A percentile compares a stretch with the other conserved stretches of the same genome.
phyloP scores from a whole-genome alignment of 2,888 invertebrate genomes.

The Homarus gammarus region DNA sequence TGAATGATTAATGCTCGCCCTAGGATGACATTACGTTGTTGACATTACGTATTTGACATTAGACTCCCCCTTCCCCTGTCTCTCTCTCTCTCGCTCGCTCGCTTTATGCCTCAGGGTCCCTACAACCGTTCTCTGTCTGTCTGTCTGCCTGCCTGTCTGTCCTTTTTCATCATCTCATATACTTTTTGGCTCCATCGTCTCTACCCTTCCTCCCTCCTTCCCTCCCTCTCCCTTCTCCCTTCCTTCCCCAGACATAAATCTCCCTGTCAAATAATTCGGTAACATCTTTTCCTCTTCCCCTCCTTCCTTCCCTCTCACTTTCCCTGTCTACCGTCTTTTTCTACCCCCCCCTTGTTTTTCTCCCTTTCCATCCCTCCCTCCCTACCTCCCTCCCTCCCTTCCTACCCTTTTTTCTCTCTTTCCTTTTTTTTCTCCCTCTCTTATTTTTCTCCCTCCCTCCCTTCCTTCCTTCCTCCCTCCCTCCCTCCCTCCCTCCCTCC shows the following conservation, averaged over 20 bases:
- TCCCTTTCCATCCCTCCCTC: not conserved
- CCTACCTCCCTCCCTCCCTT: not conserved
- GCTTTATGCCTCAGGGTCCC: too few relatives aligned
- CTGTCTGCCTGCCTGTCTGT: too few relatives aligned
- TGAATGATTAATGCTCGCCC: not conserved
- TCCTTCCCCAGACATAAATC: not conserved
- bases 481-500: too few relatives aligned
- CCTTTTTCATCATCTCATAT: too few relatives aligned
- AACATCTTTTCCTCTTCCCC: not conserved
- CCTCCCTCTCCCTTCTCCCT: not conserved
- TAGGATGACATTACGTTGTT: not conserved
- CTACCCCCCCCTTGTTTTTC: not conserved
- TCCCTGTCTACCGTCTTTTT: not conserved
- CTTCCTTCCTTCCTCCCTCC: not conserved
- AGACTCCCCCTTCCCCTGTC: not conserved
- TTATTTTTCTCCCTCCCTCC: not conserved
- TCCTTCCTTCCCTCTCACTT: not conserved
- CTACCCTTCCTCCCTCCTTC: not conserved
- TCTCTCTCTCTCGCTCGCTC: not conserved
- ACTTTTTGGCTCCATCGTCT: too few relatives aligned
- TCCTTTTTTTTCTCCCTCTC: not conserved
- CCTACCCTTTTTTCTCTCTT: not conserved
- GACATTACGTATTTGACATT: not conserved
- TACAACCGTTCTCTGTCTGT: too few relatives aligned
- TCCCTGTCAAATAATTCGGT: not conserved